These are phyloP conservation scores for Tetranychus urticae DNA, from an alignment of 1,140 invertebrate genomes.

Conservation along the genomic window DNA sequence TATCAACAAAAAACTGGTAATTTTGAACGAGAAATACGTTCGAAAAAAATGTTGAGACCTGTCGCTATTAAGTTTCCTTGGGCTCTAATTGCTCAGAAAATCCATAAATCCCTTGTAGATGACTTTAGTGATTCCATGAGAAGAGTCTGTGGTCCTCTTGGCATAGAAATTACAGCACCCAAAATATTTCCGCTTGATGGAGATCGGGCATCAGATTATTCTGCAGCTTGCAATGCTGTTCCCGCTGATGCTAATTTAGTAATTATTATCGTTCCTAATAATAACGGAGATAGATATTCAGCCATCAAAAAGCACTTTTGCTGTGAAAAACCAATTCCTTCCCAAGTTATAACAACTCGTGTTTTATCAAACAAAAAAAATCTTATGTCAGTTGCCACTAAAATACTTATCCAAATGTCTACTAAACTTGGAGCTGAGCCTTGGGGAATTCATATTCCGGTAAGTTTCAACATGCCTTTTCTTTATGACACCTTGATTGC, in stretches of 20 bases:
- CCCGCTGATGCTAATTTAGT: conserved; percentile 17
- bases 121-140: conserved; percentile 18
- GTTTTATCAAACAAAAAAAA: conserved; percentile 26
- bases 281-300: conserved; percentile 32
- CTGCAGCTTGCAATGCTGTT: background rate
- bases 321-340: conserved; percentile 31
- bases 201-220: background rate
- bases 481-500: background rate
- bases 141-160: conserved; percentile 18
- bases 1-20: conserved; percentile 12
- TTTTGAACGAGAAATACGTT: conserved; percentile 13
- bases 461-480: conserved; percentile 12
- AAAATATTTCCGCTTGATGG: conserved; percentile 1
- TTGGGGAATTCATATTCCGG: conserved; percentile 29
- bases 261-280: conserved; percentile 38
- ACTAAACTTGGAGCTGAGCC: conserved; percentile 33
- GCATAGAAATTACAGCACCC: conserved; percentile 18
- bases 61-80: background rate
- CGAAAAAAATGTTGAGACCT: conserved; percentile 11
- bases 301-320: conserved; percentile 63
- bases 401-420: conserved; percentile 36
- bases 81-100: conserved; percentile 1
- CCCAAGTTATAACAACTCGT: conserved; percentile 41
- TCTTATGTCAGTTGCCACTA: conserved; percentile 51
- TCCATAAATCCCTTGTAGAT: background rate